A percentile compares a stretch with the other conserved stretches of the same genome.
Evolutionary conservation across 2,888 invertebrate species (phyloP).

Genomic region (Ophion ellenae): DNA sequence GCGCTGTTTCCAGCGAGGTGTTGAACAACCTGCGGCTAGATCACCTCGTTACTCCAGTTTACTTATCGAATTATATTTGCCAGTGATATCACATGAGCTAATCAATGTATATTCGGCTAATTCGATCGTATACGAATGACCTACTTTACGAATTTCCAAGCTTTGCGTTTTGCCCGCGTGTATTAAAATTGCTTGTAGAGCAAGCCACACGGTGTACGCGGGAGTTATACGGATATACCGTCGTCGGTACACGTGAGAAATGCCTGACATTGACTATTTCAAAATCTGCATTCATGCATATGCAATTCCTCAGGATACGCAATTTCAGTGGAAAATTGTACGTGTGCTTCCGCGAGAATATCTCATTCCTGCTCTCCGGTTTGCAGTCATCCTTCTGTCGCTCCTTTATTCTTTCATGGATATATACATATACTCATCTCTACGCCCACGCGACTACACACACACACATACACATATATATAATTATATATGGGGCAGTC

Average conservation of each 20-base stretch:
- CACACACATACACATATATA: too few relatives aligned
- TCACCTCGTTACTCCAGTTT: constrained; percentile 13
- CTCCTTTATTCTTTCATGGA: constrained; percentile 13
- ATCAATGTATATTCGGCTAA: constrained; percentile 38
- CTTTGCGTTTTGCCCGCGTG: constrained; percentile 33
- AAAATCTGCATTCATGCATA: constrained; percentile 67
- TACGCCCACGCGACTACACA: not conserved
- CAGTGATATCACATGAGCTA: not conserved
- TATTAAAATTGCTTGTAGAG: constrained; percentile 25
- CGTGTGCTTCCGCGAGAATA: constrained; percentile 54
- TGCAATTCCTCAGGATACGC: constrained; percentile 57
- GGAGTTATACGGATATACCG: not conserved
- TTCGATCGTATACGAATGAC: constrained; percentile 58
- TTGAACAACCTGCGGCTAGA: not conserved
- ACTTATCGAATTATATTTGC: constrained; percentile 26
- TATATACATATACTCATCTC: not conserved
- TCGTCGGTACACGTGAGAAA: constrained; percentile 51
- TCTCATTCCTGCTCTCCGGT: constrained; percentile 45
- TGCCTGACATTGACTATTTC: constrained; percentile 64
- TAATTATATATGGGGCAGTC: too few relatives aligned
- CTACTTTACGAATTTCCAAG: constrained; percentile 47
- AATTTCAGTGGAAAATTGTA: constrained; percentile 64
- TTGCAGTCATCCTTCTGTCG: constrained; percentile 28
- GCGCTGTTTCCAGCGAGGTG: not conserved
- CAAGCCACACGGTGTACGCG: not conserved